Percentiles rank a stretch among this genome's conserved stretches.
phyloP scores from a whole-genome alignment of 2,113 vertebrate genomes.

The human region GRCh38 chr15:81626501-81627000 shows the following conservation, averaged over 20 bases:
- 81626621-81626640: neutral
- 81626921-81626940: neutral
- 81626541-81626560: neutral
- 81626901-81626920: neutral
- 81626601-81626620: neutral
- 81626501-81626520: neutral
- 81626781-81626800: neutral
- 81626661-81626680: neutral
- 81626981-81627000: neutral
- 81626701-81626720: neutral
- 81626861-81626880: too few relatives aligned
- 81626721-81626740: neutral
- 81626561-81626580: neutral
- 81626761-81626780: neutral
- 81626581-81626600: neutral
- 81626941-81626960: neutral
- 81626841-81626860: rapidly evolving
- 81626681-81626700: rapidly evolving
- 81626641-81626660: rapidly evolving
- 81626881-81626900: neutral
- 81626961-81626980: neutral
- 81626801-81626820: neutral
- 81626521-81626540: neutral
- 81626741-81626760: too few relatives aligned
- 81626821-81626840: neutral